Conservation (phyloP, 37 sponge, comb jelly and placozoan species). For the Haliclona indistincta region DNA sequence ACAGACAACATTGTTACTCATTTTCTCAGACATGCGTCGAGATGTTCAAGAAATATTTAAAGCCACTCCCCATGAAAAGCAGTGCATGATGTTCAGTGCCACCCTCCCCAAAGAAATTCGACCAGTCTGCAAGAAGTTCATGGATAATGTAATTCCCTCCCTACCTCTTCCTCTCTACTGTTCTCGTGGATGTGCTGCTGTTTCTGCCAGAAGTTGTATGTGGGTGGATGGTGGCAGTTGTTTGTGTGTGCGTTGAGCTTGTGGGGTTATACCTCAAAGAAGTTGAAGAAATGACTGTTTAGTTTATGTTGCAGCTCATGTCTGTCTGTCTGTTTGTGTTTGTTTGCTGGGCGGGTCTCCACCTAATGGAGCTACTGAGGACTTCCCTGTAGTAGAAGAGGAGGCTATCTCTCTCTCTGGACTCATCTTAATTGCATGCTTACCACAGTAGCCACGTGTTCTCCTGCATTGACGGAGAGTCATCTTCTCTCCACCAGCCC, state of each 20-base stretch:
- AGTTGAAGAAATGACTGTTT: background rate
- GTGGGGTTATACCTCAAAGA: background rate
- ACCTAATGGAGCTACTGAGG: too few species aligned
- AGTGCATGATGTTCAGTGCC: constrained; percentile 99
- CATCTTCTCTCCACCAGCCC: constrained; percentile 59
- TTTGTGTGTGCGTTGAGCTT: constrained; percentile 15
- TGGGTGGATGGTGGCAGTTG: background rate
- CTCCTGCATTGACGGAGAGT: too few species aligned
- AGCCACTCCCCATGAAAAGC: constrained; percentile 97
- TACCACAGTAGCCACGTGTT: too few species aligned
- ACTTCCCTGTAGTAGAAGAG: too few species aligned
- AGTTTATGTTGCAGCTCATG: background rate
- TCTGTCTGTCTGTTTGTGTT: background rate
- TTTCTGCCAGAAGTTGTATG: background rate
- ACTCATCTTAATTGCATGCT: too few species aligned
- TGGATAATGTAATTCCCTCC: constrained; percentile 90
- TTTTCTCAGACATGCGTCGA: constrained; percentile 86
- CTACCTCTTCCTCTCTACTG: background rate
- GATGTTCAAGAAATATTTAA: constrained; percentile 98
- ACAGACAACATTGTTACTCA: constrained; percentile 10
- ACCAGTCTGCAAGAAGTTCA: constrained; percentile 99
- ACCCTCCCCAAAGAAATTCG: constrained; percentile 97
- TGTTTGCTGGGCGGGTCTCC: too few species aligned
- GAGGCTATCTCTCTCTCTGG: too few species aligned
- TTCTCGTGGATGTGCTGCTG: background rate